Conservation (phyloP, 2,113 vertebrate genomes). For the Clarias gariepinus region DNA sequence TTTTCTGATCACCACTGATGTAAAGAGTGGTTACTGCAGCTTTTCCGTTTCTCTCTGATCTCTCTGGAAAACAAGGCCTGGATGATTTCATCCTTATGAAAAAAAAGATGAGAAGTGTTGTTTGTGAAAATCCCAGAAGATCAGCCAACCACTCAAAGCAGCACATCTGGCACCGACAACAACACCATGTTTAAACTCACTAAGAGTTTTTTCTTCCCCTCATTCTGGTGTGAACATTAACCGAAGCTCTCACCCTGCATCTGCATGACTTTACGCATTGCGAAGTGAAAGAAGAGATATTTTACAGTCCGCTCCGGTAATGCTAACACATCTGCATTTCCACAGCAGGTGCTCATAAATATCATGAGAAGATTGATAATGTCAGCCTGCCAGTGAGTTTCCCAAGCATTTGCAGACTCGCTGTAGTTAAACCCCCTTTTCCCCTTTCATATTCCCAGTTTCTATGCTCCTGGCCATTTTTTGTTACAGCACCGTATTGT, state of each 20-base stretch:
- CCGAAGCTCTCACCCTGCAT: not conserved
- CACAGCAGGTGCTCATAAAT: conserved; percentile 7
- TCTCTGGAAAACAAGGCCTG: not conserved
- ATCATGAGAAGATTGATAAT: not conserved
- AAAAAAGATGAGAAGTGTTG: not conserved
- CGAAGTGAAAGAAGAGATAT: not conserved
- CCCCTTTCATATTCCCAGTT: not conserved
- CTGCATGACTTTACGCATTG: no score
- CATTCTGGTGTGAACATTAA: not conserved
- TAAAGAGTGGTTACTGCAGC: not conserved
- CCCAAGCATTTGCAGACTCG: not conserved
- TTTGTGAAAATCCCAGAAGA: not conserved
- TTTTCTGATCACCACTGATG: not conserved
- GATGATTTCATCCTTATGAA: not conserved
- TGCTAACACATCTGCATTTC: not conserved
- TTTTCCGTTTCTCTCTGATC: not conserved
- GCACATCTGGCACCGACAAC: not conserved
- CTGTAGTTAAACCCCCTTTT: not conserved
- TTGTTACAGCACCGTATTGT: not conserved
- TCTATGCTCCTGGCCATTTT: not conserved
- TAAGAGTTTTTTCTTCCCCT: not conserved
- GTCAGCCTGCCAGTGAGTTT: not conserved
- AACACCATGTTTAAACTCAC: not conserved
- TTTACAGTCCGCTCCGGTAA: not conserved
- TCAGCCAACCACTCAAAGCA: not conserved